These are phyloP conservation scores for Pentalonia nigronervosa DNA, from an alignment of 1,140 invertebrate genomes.

Conservation along the genomic window DNA sequence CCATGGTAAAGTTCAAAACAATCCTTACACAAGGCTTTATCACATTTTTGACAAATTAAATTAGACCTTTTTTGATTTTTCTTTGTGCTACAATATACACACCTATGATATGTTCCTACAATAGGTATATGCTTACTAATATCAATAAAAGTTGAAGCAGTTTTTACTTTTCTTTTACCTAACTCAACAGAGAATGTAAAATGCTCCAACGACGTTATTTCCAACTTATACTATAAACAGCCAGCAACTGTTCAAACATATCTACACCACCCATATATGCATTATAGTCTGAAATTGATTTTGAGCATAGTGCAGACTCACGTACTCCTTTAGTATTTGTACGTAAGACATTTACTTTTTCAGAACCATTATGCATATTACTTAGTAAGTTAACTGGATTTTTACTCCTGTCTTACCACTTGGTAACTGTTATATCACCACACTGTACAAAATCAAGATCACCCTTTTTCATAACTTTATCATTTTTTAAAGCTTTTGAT, in stretches of 20 bases:
- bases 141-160: background rate
- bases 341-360: background rate
- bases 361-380: slow-evolving; percentile 5
- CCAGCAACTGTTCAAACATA: background rate
- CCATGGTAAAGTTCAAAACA: too few species aligned
- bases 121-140: background rate
- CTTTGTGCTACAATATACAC: slow-evolving; percentile 36
- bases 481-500: too few species aligned
- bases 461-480: background rate
- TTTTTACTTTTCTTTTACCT: background rate
- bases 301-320: background rate
- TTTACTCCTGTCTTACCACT: background rate
- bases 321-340: background rate
- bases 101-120: background rate
- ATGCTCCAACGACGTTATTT: slow-evolving; percentile 37
- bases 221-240: background rate
- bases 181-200: background rate
- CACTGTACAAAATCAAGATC: background rate
- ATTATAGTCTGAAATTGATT: slow-evolving; percentile 16
- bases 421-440: background rate
- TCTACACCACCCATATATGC: background rate
- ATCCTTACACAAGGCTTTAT: too few species aligned
- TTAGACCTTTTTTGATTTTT: slow-evolving; percentile 20
- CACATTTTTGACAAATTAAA: slow-evolving; percentile 13
- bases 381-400: background rate